Evolutionary conservation across 2,797 vertebrate genomes (phyloP).

Genomic region (Macropodus opercularis): DNA sequence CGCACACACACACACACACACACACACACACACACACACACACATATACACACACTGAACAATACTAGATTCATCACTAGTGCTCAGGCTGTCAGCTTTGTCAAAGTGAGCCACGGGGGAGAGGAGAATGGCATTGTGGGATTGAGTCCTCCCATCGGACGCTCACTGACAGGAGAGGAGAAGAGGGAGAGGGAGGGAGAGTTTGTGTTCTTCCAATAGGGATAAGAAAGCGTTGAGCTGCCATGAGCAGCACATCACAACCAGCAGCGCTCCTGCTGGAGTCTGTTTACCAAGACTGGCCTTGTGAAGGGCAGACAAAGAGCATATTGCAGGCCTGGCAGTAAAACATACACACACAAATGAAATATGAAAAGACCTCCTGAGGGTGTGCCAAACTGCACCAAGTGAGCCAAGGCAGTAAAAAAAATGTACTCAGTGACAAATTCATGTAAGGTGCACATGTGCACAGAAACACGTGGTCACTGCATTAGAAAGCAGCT

Average conservation of each 20-base stretch:
- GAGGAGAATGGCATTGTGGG: constrained; percentile 69
- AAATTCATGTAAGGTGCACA: constrained; percentile 28
- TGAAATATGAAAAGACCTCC: constrained; percentile 53
- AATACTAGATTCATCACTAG: constrained; percentile 65
- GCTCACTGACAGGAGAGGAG: constrained; percentile 57
- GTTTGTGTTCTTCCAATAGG: constrained; percentile 15
- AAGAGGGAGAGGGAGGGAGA: constrained; percentile 24
- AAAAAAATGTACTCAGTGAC: constrained; percentile 42
- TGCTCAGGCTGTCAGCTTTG: constrained; percentile 72
- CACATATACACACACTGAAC: constrained; percentile 40
- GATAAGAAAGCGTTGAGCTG: constrained; percentile 48
- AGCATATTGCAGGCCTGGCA: constrained; percentile 76
- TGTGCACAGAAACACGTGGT: constrained; percentile 18
- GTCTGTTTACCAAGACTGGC: constrained; percentile 66
- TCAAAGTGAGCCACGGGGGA: constrained; percentile 72
- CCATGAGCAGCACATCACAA: constrained; percentile 64
- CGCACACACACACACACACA: constrained; percentile 6
- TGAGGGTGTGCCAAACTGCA: constrained; percentile 60
- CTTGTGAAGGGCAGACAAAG: constrained; percentile 74
- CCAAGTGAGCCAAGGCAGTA: constrained; percentile 60
- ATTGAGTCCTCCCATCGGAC: constrained; percentile 73
- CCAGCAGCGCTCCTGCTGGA: constrained; percentile 65
- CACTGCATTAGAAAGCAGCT: constrained; percentile 45
- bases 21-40: constrained; percentile 12
- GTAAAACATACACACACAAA: constrained; percentile 36